Evolutionary conservation across 2,113 vertebrate genomes (phyloP).

Genomic region (Gadus chalcogrammus): DNA sequence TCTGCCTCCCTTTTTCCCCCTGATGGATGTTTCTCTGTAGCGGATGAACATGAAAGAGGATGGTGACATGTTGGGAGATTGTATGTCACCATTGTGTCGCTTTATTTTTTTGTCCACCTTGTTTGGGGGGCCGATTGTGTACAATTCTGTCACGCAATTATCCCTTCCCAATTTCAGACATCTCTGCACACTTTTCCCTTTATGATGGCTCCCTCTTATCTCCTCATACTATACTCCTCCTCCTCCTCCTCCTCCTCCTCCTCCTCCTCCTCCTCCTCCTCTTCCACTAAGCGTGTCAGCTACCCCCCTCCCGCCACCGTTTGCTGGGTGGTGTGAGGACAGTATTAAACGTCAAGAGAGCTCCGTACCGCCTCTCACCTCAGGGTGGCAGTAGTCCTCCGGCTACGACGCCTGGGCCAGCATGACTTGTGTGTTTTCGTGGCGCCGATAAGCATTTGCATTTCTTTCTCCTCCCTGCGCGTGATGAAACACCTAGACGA

Average conservation of each 20-base stretch:
- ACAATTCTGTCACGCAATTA: background rate
- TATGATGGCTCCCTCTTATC: conserved; percentile 6
- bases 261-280: background rate
- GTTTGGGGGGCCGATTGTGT: background rate
- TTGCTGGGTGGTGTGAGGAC: conserved; percentile 1
- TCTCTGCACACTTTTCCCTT: conserved; percentile 11
- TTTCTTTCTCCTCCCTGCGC: conserved; percentile 45
- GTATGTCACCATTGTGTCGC: no score
- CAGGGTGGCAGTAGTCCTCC: conserved; percentile 69
- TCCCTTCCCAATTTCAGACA: conserved; percentile 28
- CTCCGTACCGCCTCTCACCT: conserved; percentile 31
- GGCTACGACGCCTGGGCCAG: conserved; percentile 13
- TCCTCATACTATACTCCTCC: background rate
- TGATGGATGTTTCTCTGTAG: no score
- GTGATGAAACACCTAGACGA: no score
- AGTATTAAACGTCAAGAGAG: background rate
- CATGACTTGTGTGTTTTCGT: conserved; percentile 43
- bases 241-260: background rate
- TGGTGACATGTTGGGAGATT: no score
- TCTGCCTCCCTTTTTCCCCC: no score
- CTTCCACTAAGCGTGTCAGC: background rate
- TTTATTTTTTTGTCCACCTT: no score
- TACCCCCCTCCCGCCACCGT: background rate
- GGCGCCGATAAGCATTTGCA: conserved; percentile 71
- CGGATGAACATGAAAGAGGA: no score